These are phyloP conservation scores for Scatophagus argus DNA, from an alignment of 2,113 vertebrate species.

Conservation along the genomic window DNA sequence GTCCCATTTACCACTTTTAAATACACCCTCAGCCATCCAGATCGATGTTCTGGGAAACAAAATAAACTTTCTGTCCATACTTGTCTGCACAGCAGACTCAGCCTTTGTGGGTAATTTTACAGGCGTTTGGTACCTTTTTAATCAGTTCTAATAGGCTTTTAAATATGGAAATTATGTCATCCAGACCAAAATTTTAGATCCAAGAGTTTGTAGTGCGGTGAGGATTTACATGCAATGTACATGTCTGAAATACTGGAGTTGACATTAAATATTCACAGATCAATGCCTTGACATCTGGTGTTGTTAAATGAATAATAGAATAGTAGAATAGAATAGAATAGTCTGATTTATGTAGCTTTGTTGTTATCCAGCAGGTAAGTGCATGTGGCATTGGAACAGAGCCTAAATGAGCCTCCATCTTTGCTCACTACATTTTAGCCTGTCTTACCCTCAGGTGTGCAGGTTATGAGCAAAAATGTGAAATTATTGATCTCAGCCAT, in stretches of 20 bases:
- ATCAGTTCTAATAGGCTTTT: background rate
- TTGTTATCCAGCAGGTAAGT: slow-evolving; percentile 54
- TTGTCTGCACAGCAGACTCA: background rate
- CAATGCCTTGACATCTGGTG: background rate
- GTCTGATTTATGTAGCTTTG: background rate
- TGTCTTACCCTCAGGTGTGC: too few species aligned
- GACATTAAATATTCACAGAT: background rate
- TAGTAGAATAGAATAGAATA: too few species aligned
- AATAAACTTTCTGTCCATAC: background rate
- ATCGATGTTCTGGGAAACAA: slow-evolving; percentile 14
- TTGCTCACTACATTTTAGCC: too few species aligned
- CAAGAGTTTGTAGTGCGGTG: background rate
- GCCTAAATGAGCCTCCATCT: slow-evolving; percentile 14
- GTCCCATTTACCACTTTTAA: slow-evolving; percentile 51
- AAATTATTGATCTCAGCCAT: too few species aligned
- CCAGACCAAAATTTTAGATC: background rate
- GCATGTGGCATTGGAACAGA: slow-evolving; percentile 17
- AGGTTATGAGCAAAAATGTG: too few species aligned
- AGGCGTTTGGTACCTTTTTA: slow-evolving; percentile 4
- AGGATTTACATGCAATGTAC: slow-evolving; percentile 1
- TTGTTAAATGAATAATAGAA: slow-evolving; percentile 1
- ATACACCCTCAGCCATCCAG: slow-evolving; percentile 17
- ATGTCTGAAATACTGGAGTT: slow-evolving; percentile 1
- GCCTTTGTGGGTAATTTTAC: background rate
- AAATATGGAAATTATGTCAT: background rate